Percentiles rank a stretch among this genome's conserved stretches.
phyloP scores from a whole-genome alignment of 2,113 vertebrate species.

The Acanthochromis polyacanthus region DNA sequence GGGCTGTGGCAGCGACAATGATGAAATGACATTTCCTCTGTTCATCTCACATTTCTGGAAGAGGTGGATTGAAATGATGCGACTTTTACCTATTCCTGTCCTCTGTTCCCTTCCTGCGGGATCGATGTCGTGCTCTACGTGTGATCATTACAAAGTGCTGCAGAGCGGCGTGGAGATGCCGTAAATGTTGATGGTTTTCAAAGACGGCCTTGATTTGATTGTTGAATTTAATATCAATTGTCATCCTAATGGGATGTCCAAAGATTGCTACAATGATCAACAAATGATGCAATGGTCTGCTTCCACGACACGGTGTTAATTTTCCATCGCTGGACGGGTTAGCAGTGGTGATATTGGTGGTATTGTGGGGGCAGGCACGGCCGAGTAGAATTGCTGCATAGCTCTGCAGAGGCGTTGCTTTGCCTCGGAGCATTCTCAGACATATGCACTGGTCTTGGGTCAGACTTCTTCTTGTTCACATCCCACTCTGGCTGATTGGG shows the following conservation, averaged over 20 bases:
- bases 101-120: conserved; percentile 5
- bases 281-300: neutral
- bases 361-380: conserved; percentile 55
- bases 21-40: conserved; percentile 49
- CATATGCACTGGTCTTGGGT: conserved; percentile 46
- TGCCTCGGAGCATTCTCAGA: conserved; percentile 44
- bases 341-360: conserved; percentile 42
- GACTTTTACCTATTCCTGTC: conserved; percentile 38
- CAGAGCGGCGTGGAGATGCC: neutral
- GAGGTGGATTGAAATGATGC: conserved; percentile 15
- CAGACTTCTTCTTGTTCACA: conserved; percentile 36
- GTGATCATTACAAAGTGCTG: conserved; percentile 22
- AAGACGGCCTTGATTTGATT: neutral
- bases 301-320: conserved; percentile 30
- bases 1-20: conserved; percentile 34
- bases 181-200: too few relatives aligned
- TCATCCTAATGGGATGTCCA: neutral
- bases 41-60: conserved; percentile 38
- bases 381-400: conserved; percentile 59
- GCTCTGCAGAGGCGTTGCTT: conserved; percentile 41
- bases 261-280: neutral
- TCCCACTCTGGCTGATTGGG: conserved; percentile 59
- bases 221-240: neutral
- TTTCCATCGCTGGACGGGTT: conserved; percentile 32
- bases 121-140: neutral